Percentiles rank a stretch among this genome's conserved stretches.
Evolutionary conservation across 92 coral and sea anemone genomes (phyloP).

Genomic region (Palythoa grandiflora): DNA sequence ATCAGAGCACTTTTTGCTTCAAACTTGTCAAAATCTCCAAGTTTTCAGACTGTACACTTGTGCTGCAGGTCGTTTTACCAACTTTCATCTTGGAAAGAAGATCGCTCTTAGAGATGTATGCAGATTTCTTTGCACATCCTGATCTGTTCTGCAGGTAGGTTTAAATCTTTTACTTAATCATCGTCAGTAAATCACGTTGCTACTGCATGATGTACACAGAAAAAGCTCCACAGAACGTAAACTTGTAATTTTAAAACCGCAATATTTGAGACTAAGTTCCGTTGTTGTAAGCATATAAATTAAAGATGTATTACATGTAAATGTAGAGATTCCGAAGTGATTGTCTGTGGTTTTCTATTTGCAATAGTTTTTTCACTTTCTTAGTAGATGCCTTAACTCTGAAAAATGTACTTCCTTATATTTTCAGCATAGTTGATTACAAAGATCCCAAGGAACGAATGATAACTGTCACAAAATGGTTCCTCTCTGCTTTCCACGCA

Average conservation of each 20-base stretch:
- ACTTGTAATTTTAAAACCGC: no score
- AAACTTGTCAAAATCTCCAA: background rate
- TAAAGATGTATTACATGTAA: no score
- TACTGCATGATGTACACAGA: no score
- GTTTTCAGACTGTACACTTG: background rate
- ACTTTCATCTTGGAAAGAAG: constrained; percentile 98
- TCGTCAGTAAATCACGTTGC: no score
- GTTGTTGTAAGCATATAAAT: no score
- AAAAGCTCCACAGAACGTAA: no score
- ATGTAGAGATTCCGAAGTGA: no score
- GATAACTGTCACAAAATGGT: constrained; percentile 89
- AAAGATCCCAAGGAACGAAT: constrained; percentile 88
- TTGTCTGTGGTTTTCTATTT: no score
- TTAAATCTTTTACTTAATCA: background rate
- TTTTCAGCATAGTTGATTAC: constrained; percentile 80
- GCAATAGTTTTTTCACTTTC: no score
- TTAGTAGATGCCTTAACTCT: background rate
- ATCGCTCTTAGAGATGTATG: constrained; percentile 97
- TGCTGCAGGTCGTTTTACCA: constrained; percentile 89
- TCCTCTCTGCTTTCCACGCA: constrained; percentile 95
- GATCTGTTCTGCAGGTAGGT: constrained; percentile 88
- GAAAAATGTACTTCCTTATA: background rate
- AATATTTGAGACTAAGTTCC: no score
- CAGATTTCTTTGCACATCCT: constrained; percentile 97
- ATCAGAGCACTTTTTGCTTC: background rate